These are phyloP conservation scores for Choristoneura fumiferana DNA, from an alignment of 1,140 invertebrate species.

Conservation along the genomic window DNA sequence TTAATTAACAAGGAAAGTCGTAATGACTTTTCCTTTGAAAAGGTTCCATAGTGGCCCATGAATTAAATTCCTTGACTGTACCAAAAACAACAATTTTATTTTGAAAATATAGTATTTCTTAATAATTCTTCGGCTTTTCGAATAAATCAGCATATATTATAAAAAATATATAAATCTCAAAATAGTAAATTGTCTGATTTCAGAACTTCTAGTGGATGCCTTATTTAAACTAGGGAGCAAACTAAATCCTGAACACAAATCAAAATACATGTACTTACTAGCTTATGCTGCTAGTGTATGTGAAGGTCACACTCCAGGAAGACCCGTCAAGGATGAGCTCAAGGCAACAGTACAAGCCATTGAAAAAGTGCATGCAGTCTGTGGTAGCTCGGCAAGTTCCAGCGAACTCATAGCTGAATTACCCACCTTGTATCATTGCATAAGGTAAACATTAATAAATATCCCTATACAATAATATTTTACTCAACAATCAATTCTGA, in stretches of 20 bases:
- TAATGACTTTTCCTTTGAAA: too few relatives aligned
- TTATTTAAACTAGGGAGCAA: constrained; percentile 96
- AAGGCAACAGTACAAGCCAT: constrained; percentile 95
- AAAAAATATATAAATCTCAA: too few relatives aligned
- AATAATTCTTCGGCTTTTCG: too few relatives aligned
- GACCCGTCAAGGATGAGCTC: constrained; percentile 93
- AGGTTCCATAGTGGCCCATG: too few relatives aligned
- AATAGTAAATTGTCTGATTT: constrained; percentile 46
- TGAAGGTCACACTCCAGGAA: constrained; percentile 82
- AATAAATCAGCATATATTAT: too few relatives aligned
- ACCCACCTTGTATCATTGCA: constrained; percentile 93
- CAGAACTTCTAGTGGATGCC: constrained; percentile 95
- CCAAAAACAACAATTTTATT: too few relatives aligned
- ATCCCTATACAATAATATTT: too few relatives aligned
- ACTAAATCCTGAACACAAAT: constrained; percentile 97
- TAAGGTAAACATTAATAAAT: constrained; percentile 79
- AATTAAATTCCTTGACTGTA: too few relatives aligned
- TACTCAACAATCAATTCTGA: too few relatives aligned
- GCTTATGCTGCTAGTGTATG: constrained; percentile 97
- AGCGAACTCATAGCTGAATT: constrained; percentile 95
- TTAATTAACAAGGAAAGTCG: too few relatives aligned
- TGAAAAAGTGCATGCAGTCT: constrained; percentile 96
- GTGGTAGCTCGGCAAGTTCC: constrained; percentile 93
- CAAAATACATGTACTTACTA: constrained; percentile 97
- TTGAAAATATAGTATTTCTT: too few relatives aligned